Evolutionary conservation across 2,888 invertebrate genomes (phyloP), one percentile per base, ranked within the genome.

Genomic region (Drosophila nr. medialis): DNA sequence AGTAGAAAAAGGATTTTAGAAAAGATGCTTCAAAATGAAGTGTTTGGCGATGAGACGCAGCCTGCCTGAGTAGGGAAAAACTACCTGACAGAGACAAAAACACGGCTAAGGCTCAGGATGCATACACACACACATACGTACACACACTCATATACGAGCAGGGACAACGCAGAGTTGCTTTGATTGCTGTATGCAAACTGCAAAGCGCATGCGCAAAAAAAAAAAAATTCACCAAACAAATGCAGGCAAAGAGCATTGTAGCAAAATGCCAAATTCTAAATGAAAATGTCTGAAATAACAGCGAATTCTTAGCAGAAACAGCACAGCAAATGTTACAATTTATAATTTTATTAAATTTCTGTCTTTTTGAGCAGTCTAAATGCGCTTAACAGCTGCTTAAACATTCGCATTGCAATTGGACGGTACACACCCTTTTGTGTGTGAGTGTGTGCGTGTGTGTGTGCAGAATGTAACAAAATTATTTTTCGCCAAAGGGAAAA

Each of bases 141-240:
- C 42, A 51, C 48, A 42, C 76, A 59, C 61, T 51, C 60, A 67
- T 56, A 45, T 56, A 60, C 58, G 55, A 36, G 60, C 50, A 48
- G 40, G 59, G 18, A 58, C 60, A 71, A 59, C 71, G 64, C 86
- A 86, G 86, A 86, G 86, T 86, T 86, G 86, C 86, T 86, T 86
- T 87, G 81, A 66, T 63, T 58, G 42, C 54, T 49, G 64, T 45
- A 48, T 40, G 45, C 40, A 32, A 13, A 55, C 4, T 24, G 42
- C 29, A 89, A 62, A 60, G 86, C 86, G 86, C 86, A 86, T 86
- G 86, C 86, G 86, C 86, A 48, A 89, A 89, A 77, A 89, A 86
- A 78, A 82, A 86, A 86, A 77, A 82, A 86, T 51, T 74, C 54
- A 73, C 72, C 63, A 64, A 78, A 81, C 69, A 76, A 78, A 79